Conservation (phyloP, 2,113 vertebrate genomes). For the Lepisosteus osseus region DNA sequence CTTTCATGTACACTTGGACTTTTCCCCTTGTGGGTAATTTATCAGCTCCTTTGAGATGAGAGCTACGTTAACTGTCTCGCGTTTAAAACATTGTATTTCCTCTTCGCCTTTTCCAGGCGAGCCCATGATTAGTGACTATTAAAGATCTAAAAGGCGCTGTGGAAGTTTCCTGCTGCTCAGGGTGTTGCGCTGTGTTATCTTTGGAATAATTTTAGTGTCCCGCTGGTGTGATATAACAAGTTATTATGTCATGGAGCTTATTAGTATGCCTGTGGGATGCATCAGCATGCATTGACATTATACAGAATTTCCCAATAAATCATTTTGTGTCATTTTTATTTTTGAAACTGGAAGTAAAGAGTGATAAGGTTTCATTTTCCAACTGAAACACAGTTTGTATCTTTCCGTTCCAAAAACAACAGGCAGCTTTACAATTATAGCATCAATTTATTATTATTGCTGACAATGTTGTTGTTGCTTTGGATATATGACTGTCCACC, state of each 20-base stretch:
- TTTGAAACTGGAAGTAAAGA: conserved; percentile 47
- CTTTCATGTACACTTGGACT: conserved; percentile 63
- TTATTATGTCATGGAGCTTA: conserved; percentile 77
- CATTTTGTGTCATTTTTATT: conserved; percentile 35
- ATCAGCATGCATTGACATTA: conserved; percentile 71
- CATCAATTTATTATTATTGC: too few relatives aligned
- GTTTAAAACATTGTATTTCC: conserved; percentile 75
- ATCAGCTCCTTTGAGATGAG: conserved; percentile 53
- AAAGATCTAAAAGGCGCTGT: conserved; percentile 77
- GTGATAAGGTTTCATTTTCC: conserved; percentile 39
- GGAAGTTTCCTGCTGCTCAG: conserved; percentile 82
- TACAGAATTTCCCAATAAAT: conserved; percentile 56
- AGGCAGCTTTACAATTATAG: too few relatives aligned
- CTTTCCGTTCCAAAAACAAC: conserved; percentile 12
- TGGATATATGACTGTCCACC: too few relatives aligned
- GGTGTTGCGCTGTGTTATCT: conserved; percentile 82
- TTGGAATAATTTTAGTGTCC: conserved; percentile 80
- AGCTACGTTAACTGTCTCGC: conserved; percentile 39
- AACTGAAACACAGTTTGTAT: conserved; percentile 24
- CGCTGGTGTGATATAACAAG: conserved; percentile 68
- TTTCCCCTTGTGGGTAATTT: conserved; percentile 56
- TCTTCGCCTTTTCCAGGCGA: conserved; percentile 64
- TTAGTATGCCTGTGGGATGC: conserved; percentile 72
- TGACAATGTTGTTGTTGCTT: too few relatives aligned
- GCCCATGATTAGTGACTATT: conserved; percentile 80